Conservation (phyloP, 2,797 vertebrate genomes). For the Cheirogaleus major region DNA sequence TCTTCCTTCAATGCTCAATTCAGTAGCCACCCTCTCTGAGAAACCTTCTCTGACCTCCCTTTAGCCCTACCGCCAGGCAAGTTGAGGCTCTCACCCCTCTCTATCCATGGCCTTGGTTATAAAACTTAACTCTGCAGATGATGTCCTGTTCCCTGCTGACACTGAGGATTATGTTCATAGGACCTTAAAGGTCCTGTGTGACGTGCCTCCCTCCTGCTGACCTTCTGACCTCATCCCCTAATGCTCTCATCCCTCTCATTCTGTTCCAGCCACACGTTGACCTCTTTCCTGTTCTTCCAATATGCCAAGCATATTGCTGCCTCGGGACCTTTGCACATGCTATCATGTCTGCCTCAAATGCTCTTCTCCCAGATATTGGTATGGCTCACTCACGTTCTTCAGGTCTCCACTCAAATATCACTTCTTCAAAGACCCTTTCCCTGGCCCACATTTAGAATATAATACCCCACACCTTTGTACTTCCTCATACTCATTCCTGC, state of each 20-base stretch:
- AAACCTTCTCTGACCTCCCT: background rate
- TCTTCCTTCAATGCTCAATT: background rate
- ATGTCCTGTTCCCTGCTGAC: background rate
- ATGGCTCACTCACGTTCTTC: background rate
- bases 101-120: background rate
- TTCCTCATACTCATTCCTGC: background rate
- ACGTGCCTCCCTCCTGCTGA: background rate
- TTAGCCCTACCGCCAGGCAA: background rate
- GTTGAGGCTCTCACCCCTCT: background rate
- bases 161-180: background rate
- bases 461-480: background rate
- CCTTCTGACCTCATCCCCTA: background rate
- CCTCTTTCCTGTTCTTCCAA: background rate
- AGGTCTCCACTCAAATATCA: background rate
- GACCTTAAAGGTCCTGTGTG: background rate
- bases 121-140: background rate
- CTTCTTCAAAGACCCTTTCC: background rate
- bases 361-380: background rate
- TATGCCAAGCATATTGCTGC: background rate
- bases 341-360: background rate
- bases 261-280: background rate
- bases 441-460: slow-evolving; percentile 9
- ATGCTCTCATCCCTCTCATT: background rate
- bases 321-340: background rate
- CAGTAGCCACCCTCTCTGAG: background rate